Evolutionary conservation across 2,113 vertebrate genomes (phyloP).

Genomic region (Thryonomys swinderianus): DNA sequence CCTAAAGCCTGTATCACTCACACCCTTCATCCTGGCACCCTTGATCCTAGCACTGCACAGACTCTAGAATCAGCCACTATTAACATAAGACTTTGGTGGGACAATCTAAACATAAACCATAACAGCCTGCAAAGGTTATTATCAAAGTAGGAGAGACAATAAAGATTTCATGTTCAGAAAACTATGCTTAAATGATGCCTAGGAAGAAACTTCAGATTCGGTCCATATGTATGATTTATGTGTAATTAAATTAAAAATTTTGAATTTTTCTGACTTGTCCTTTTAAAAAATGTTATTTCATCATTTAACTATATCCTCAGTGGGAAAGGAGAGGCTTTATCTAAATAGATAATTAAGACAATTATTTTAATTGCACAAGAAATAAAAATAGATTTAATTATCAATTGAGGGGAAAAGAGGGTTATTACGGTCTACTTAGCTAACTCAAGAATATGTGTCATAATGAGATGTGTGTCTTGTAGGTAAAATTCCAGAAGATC

Average conservation of each 20-base stretch:
- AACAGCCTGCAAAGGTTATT: neutral
- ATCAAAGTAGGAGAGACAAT: neutral
- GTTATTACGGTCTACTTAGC: neutral
- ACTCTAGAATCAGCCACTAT: no score
- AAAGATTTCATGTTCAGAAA: slow-evolving; percentile 28
- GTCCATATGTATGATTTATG: neutral
- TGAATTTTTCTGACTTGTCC: slow-evolving; percentile 1
- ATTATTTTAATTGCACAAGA: slow-evolving; percentile 48
- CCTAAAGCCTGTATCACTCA: no score
- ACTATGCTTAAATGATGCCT: neutral
- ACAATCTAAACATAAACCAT: no score
- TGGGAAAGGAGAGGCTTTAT: slow-evolving; percentile 13
- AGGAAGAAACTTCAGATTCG: slow-evolving; percentile 12
- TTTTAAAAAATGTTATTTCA: neutral
- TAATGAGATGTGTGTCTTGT: neutral
- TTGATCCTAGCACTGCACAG: no score
- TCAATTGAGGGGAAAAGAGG: neutral
- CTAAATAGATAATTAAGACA: slow-evolving; percentile 11
- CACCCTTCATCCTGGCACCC: no score
- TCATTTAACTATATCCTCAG: neutral
- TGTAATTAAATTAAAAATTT: neutral
- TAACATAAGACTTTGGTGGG: no score
- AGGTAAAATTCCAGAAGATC: neutral
- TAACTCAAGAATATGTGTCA: neutral
- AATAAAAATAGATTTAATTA: slow-evolving; percentile 50